Conservation (phyloP, 2,113 vertebrate genomes). For the Oophaga pumilio region DNA sequence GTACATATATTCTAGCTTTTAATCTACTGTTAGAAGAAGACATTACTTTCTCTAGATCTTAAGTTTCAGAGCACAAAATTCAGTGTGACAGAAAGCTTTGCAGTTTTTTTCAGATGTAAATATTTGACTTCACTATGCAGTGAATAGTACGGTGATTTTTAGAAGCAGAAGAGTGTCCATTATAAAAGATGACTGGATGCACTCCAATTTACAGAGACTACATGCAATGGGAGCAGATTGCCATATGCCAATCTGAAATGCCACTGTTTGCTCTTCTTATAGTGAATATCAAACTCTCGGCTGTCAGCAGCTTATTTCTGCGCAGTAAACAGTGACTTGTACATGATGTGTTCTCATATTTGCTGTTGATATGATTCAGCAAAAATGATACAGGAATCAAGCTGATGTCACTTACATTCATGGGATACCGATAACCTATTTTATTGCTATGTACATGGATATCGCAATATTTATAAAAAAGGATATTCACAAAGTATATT, state of each 20-base stretch:
- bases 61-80: background rate
- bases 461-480: background rate
- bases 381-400: slow-evolving; percentile 19
- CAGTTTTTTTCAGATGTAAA: background rate
- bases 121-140: background rate
- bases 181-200: slow-evolving; percentile 24
- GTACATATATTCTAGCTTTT: background rate
- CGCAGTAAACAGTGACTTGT: slow-evolving; percentile 15
- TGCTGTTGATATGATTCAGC: slow-evolving; percentile 1
- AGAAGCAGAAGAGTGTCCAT: background rate
- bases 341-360: background rate
- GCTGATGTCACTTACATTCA: background rate
- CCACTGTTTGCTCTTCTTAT: slow-evolving; percentile 31
- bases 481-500: too few species aligned
- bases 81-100: background rate
- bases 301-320: slow-evolving; percentile 28
- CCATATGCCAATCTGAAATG: slow-evolving; percentile 7
- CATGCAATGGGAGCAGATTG: background rate
- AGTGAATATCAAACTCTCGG: slow-evolving; percentile 39
- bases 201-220: slow-evolving; percentile 18
- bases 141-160: slow-evolving; percentile 12
- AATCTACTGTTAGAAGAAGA: background rate
- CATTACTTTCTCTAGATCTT: background rate
- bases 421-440: background rate
- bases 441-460: background rate